phyloP scores from a whole-genome alignment of 1,140 invertebrate genomes.

The Apis florea region DNA sequence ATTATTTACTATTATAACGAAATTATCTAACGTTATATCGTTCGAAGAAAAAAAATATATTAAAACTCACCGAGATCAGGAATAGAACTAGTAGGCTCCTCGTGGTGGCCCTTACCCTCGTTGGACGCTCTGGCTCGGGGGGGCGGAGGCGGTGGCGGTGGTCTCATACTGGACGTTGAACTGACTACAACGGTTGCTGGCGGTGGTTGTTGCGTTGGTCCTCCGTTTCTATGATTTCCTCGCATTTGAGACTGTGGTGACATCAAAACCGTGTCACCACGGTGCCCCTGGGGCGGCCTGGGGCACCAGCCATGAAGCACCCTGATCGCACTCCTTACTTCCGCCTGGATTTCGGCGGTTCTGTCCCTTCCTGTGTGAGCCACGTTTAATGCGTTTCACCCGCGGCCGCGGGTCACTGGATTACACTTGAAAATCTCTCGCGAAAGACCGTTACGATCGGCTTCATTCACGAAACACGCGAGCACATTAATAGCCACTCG shows the following conservation, averaged over 20 bases:
- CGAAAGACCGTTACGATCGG: constrained; percentile 21
- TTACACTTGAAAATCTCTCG: constrained; percentile 47
- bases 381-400: constrained; percentile 71
- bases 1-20: too few species aligned
- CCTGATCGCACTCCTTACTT: constrained; percentile 77
- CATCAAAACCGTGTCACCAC: constrained; percentile 77
- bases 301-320: constrained; percentile 79
- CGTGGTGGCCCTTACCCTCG: constrained; percentile 81
- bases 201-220: constrained; percentile 55
- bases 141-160: constrained; percentile 81
- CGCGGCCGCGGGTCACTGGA: constrained; percentile 67
- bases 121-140: constrained; percentile 76
- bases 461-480: constrained; percentile 45
- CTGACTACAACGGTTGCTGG: constrained; percentile 76
- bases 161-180: constrained; percentile 79
- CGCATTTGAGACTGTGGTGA: constrained; percentile 76
- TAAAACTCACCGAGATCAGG: constrained; percentile 89
- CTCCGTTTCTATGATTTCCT: constrained; percentile 53
- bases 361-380: constrained; percentile 77
- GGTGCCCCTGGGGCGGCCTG: constrained; percentile 65
- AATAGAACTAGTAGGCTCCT: constrained; percentile 91
- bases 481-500: background rate
- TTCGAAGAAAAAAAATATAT: background rate
- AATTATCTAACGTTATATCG: too few species aligned
- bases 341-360: constrained; percentile 77